A percentile compares a stretch with the other conserved stretches of the same genome.
Evolutionary conservation across 2,888 invertebrate species (phyloP).

Genomic region (Tinea pellionella): DNA sequence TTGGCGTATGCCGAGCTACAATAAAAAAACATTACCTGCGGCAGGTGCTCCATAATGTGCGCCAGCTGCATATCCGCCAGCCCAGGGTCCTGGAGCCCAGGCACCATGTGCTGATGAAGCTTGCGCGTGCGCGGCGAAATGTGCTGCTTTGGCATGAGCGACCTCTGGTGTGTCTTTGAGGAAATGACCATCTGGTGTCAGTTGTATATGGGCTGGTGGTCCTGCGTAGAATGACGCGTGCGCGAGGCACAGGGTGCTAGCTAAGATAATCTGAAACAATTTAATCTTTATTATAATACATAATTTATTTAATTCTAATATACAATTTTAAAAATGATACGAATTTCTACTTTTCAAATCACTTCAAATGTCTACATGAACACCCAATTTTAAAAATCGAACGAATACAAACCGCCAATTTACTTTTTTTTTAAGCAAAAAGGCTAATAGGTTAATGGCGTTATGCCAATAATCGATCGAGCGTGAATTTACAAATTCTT

Average conservation of each 20-base stretch:
- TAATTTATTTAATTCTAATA: neutral
- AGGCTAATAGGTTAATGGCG: neutral
- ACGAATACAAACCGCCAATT: neutral
- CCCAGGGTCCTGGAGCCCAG: conserved; percentile 44
- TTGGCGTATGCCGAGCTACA: too few species aligned
- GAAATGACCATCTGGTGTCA: conserved; percentile 64
- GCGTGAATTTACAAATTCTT: neutral
- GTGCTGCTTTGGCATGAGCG: conserved; percentile 61
- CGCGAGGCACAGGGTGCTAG: conserved; percentile 60
- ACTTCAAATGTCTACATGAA: too few species aligned
- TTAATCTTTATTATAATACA: neutral
- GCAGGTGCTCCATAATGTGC: conserved; percentile 56
- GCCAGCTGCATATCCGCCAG: conserved; percentile 32
- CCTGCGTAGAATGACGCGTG: conserved; percentile 66
- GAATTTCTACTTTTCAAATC: neutral
- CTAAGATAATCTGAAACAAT: conserved; percentile 52
- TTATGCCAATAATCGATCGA: neutral
- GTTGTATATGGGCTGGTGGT: conserved; percentile 55
- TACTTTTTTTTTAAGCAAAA: neutral
- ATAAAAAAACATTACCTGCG: conserved; percentile 35
- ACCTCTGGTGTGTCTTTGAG: conserved; percentile 67
- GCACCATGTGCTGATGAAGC: conserved; percentile 58
- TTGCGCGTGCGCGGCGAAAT: conserved; percentile 58
- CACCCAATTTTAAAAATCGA: neutral
- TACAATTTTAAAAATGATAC: too few species aligned